A percentile compares a stretch with the other conserved stretches of the same genome.
Evolutionary conservation across 2,797 vertebrate species (phyloP).

Genomic region (Apodemus agrarius): DNA sequence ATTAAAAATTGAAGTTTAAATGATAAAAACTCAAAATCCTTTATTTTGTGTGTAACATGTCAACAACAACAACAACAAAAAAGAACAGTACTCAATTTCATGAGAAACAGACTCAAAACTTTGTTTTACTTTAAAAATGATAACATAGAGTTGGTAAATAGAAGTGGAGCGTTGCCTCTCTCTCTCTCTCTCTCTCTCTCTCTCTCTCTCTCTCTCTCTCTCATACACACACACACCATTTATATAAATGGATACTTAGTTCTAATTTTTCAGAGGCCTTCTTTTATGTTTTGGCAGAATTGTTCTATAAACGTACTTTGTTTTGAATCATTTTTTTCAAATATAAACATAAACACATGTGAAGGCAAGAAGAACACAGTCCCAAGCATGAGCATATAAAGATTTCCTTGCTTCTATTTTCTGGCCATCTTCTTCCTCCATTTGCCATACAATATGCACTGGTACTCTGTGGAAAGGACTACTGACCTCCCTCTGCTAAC

Average conservation of each 20-base stretch:
- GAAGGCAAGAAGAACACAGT: constrained; percentile 54
- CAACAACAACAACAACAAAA: constrained; percentile 67
- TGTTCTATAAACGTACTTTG: constrained; percentile 73
- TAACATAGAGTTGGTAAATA: constrained; percentile 53
- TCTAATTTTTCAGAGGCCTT: constrained; percentile 79
- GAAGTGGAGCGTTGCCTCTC: constrained; percentile 52
- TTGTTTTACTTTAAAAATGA: constrained; percentile 65
- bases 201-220: no score
- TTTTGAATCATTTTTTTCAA: constrained; percentile 77
- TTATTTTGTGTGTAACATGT: constrained; percentile 55
- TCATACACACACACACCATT: background rate
- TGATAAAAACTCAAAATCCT: constrained; percentile 76
- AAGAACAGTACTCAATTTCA: background rate
- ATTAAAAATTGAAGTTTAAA: constrained; percentile 58
- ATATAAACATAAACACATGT: constrained; percentile 74
- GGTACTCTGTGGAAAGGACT: background rate
- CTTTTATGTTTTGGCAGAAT: constrained; percentile 79
- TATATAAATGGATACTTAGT: background rate
- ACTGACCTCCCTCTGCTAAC: background rate
- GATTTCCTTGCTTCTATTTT: background rate
- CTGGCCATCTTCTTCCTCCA: background rate
- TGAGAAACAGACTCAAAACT: background rate
- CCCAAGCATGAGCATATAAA: background rate
- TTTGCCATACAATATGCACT: background rate
- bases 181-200: no score